Base-by-base conservation (phyloP, 2,113 vertebrate genomes). In the Oostethus manadensis region DNA sequence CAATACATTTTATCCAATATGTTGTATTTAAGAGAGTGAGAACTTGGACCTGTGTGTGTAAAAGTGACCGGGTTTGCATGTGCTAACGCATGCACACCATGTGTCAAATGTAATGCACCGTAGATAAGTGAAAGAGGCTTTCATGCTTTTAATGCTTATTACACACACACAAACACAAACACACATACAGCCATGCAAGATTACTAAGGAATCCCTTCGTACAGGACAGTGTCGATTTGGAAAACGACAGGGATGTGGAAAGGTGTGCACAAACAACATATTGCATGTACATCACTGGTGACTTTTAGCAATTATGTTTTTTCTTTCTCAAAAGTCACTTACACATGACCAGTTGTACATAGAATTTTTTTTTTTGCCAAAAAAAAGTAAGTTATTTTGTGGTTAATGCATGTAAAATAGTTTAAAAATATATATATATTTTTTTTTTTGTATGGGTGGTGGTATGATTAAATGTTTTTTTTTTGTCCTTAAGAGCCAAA, bases 61-160 rank as follows among this genome's bases (percentile, higher is more conserved):
- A 45, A 53, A 70, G 48, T 62, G 70, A 26, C 54, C 40, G 53
- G 69, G 44, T 60, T 35, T 70, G 47, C 59, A 60, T 51, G 67
- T 51, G 71, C 2, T 18, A 58, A 71, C 73, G 78, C 61, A 57
- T 85, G 80, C 56, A 51, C 42, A 72, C 73, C 72, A 80, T 84
- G 78, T 85, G 80, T 79, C 48, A 73, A 68, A 48, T 65, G 45
- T 64, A 45, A 68, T 66, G 78, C 74, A 57, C 55, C n/a, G n/a
- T n/a, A n/a, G n/a, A 43, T 60, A 58, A 60, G 60, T 54, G 64
- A 70, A 70, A 60, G 56, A 68, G 44, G 56, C 74, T 47, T 63
- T 60, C 67, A 62, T 49, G 18, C 1, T 26, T 60, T 50, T 51
- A 58, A 56, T n/a, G 33, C 51, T 55, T 29, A 56, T 60, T 23